phyloP scores from a whole-genome alignment of 2,113 vertebrate species.

The Gymnocephalus cernua region DNA sequence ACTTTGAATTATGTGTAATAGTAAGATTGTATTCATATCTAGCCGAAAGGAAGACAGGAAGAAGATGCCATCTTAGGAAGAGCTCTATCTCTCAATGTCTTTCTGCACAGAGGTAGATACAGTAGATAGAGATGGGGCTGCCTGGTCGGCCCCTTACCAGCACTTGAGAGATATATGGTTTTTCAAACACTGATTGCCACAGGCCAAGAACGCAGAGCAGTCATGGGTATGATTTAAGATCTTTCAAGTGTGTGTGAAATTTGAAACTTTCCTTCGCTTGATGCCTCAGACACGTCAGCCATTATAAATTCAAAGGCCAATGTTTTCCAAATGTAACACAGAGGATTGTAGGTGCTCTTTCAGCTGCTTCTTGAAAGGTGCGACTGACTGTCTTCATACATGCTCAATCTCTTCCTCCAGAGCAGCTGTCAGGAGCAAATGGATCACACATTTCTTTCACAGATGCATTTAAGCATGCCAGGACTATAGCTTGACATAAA shows the following conservation, averaged over 20 bases:
- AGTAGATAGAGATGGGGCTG: slow-evolving; percentile 5
- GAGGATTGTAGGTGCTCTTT: not conserved
- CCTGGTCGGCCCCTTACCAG: not conserved
- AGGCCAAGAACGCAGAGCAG: not conserved
- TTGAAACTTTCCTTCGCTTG: slow-evolving; percentile 29
- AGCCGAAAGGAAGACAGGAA: not conserved
- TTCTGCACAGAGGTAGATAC: not conserved
- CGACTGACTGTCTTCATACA: not conserved
- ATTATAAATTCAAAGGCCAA: slow-evolving; percentile 6
- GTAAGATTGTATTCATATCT: not conserved
- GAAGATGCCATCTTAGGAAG: not conserved
- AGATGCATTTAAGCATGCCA: not conserved
- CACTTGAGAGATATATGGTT: slow-evolving; percentile 46
- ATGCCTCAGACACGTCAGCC: slow-evolving; percentile 11
- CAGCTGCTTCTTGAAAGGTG: slow-evolving; percentile 18
- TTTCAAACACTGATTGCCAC: slow-evolving; percentile 40
- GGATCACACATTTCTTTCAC: slow-evolving; percentile 9
- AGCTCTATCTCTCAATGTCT: not conserved
- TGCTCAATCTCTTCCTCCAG: not conserved
- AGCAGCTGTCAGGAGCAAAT: slow-evolving; percentile 38
- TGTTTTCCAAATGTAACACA: not conserved
- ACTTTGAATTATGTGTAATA: not conserved
- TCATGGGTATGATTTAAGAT: slow-evolving; percentile 42
- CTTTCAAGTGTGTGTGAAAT: slow-evolving; percentile 35
- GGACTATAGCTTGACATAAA: slow-evolving; percentile 1